Conservation (phyloP, 2,113 vertebrate genomes). For the Petromus typicus region DNA sequence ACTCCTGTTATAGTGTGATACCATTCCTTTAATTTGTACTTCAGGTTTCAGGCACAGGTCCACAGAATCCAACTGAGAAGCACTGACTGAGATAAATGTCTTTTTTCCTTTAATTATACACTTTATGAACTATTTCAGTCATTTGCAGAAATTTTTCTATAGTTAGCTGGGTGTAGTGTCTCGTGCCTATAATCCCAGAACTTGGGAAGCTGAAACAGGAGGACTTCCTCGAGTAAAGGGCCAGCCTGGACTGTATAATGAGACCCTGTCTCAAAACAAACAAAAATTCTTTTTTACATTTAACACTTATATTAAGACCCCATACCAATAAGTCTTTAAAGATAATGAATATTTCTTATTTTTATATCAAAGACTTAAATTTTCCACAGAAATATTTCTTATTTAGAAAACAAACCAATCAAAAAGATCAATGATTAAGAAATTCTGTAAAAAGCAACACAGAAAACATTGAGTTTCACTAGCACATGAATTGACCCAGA, state of each 20-base stretch:
- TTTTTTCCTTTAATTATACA: constrained; percentile 14
- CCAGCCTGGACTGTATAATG: not conserved
- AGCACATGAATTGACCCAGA: not conserved
- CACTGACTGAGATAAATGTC: not conserved
- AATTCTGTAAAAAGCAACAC: not conserved
- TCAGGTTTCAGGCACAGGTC: not conserved
- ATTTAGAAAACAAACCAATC: constrained; percentile 26
- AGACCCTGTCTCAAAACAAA: not conserved
- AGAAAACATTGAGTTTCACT: not conserved
- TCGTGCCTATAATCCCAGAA: not conserved
- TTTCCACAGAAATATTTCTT: not conserved
- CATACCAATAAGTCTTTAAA: not conserved
- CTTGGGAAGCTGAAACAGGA: not conserved
- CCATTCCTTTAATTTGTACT: not conserved
- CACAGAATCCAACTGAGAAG: not conserved
- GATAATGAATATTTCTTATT: not conserved
- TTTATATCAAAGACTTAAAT: not conserved
- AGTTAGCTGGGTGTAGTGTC: not conserved
- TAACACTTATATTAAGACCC: constrained; percentile 2
- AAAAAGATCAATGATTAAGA: not conserved
- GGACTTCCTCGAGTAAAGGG: not conserved
- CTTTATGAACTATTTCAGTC: not conserved
- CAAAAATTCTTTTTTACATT: not conserved
- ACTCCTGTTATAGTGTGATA: not conserved
- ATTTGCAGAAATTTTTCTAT: not conserved